Base-by-base conservation (phyloP, 2,888 invertebrate species). In the Pristionchus fissidentatus region DNA sequence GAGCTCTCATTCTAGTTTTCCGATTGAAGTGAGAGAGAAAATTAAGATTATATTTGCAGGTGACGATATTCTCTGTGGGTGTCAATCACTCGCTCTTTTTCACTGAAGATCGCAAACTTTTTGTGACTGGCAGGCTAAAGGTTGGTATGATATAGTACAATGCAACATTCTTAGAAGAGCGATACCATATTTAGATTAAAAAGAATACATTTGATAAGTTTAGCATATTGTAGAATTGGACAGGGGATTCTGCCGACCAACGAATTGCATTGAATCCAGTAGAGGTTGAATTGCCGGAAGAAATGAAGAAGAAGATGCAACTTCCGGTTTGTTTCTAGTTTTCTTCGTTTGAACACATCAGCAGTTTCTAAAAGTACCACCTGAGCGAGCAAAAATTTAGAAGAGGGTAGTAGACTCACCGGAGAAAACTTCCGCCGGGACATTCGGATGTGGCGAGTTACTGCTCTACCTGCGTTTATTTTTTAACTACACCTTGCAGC, bases 191-290 rank as follows among this genome's bases (percentile, higher is more conserved):
- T n/a, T n/a, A n/a, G n/a, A n/a, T n/a, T n/a, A n/a, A n/a, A n/a
- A n/a, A n/a, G n/a, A n/a, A n/a, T n/a, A n/a, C n/a, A n/a, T n/a
- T n/a, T n/a, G n/a, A n/a, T 55, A 4, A 13, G 55, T 7, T 22
- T 26, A 41, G 19, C 43, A 35, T n/a, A 41, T 70, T 66, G 22
- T 13, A 70, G 70, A 70, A 70, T 70, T 70, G 70, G 70, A 70
- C 70, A 26, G 70, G 70, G n/a, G n/a, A 26, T 26, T 26, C 70
- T 8, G 41, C 38, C 26, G 70, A 70, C 15, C 41, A 70, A 26
- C 22, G 70, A 41, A 41, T 70, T 41, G 70, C 70, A 5, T 26
- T 70, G 10, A 70, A 38, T 70, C 70, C 70, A 32, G 43, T 70
- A 26, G 10, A 43, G 43, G 70, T 70, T 0, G 43, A 70, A 43